Evolutionary conservation across 1,140 invertebrate species (phyloP).

Genomic region (Papilio helenus): DNA sequence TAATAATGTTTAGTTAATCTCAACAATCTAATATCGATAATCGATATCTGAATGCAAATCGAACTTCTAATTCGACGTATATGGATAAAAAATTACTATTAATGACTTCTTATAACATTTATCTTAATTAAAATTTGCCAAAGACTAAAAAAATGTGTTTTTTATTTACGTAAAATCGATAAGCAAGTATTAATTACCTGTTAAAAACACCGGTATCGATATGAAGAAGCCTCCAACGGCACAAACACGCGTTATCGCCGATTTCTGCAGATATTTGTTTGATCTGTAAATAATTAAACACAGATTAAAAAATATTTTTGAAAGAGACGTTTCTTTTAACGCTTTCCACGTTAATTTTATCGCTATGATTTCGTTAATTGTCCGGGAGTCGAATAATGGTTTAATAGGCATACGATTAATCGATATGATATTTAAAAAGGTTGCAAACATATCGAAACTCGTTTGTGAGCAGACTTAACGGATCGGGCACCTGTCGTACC

Average conservation of each 20-base stretch:
- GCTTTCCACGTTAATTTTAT: neutral
- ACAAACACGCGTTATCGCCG: slow-evolving; percentile 93
- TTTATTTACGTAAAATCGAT: neutral
- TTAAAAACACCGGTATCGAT: slow-evolving; percentile 96
- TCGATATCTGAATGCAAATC: neutral
- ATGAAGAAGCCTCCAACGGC: slow-evolving; percentile 96
- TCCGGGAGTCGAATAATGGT: slow-evolving; percentile 41
- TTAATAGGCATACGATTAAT: slow-evolving; percentile 47
- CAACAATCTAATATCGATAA: neutral
- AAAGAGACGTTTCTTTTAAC: slow-evolving; percentile 3
- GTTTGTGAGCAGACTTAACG: slow-evolving; percentile 50
- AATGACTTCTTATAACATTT: neutral
- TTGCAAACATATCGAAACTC: slow-evolving; percentile 47
- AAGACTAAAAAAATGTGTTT: neutral
- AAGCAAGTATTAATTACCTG: slow-evolving; percentile 85
- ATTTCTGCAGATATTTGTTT: slow-evolving; percentile 95
- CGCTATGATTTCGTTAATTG: slow-evolving; percentile 27
- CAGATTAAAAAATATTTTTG: slow-evolving; percentile 20
- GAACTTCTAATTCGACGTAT: neutral
- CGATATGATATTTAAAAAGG: slow-evolving; percentile 50
- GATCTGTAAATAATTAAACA: slow-evolving; percentile 87
- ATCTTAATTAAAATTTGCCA: neutral
- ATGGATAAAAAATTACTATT: neutral
- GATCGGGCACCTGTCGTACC: slow-evolving; percentile 52
- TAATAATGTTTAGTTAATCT: neutral